These are phyloP conservation scores for Thera britannica DNA, from an alignment of 2,888 invertebrate species.

Conservation along the genomic window DNA sequence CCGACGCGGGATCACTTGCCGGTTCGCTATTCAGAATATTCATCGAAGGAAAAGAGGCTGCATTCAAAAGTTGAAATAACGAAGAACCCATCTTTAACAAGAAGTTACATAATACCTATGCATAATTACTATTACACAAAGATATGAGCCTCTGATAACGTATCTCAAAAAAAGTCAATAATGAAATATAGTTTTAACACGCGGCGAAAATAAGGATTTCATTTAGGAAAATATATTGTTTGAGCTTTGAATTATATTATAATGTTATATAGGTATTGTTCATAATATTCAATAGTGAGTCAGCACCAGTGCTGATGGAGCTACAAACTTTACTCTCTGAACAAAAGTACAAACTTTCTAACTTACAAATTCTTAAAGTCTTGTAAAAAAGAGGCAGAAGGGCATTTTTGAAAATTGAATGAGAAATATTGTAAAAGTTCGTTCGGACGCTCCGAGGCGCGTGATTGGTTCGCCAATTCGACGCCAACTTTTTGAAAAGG, in stretches of 20 bases:
- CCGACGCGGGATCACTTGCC: conserved; percentile 4
- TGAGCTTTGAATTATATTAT: no score
- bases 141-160: no score
- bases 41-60: conserved; percentile 8
- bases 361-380: not conserved
- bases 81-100: not conserved
- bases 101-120: no score
- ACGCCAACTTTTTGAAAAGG: conserved; percentile 19
- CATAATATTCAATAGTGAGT: not conserved
- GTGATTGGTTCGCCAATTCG: conserved; percentile 25
- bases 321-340: not conserved
- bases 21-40: conserved; percentile 13
- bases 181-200: no score
- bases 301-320: not conserved
- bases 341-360: not conserved
- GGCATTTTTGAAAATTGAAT: conserved; percentile 40
- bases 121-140: no score
- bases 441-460: conserved; percentile 22
- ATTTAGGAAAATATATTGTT: no score
- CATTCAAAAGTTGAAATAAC: not conserved
- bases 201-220: no score
- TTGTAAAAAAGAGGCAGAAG: conserved; percentile 3
- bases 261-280: no score
- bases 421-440: conserved; percentile 38
- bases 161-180: no score